These are phyloP conservation scores for Petromus typicus DNA, from an alignment of 2,113 vertebrate genomes.

Conservation along the genomic window DNA sequence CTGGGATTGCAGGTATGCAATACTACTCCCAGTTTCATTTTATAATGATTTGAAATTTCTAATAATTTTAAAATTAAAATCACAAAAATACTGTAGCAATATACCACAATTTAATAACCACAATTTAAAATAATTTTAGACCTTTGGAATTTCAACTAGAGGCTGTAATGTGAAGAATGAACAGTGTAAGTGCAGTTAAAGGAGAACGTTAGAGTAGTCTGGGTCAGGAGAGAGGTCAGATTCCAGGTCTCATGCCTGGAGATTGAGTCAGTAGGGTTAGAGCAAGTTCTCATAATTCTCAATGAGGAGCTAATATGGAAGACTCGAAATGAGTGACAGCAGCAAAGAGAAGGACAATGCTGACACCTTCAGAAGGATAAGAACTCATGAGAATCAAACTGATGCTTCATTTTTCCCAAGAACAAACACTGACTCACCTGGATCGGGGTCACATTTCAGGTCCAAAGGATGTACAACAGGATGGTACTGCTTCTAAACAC, in stretches of 20 bases:
- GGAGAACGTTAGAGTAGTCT: not conserved
- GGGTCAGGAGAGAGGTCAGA: not conserved
- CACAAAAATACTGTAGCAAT: not conserved
- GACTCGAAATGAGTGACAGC: not conserved
- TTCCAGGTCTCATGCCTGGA: not conserved
- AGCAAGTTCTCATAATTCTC: slow-evolving; percentile 12
- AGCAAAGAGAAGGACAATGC: not conserved
- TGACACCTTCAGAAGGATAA: not conserved
- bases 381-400: slow-evolving; percentile 1
- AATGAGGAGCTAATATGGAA: not conserved
- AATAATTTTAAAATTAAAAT: slow-evolving; percentile 15
- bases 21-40: not conserved
- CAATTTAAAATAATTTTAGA: not conserved
- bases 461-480: slow-evolving; percentile 85
- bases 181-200: too few relatives aligned
- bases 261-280: not conserved
- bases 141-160: not conserved
- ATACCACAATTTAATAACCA: not conserved
- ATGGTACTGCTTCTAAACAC: slow-evolving; percentile 88
- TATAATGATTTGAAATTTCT: not conserved
- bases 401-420: not conserved
- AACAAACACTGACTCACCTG: slow-evolving; percentile 86
- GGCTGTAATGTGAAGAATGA: too few relatives aligned
- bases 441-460: slow-evolving; percentile 83
- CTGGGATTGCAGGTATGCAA: not conserved